These are phyloP conservation scores for Chrysomallon squamiferum DNA, from an alignment of 1,140 invertebrate species.

Conservation along the genomic window DNA sequence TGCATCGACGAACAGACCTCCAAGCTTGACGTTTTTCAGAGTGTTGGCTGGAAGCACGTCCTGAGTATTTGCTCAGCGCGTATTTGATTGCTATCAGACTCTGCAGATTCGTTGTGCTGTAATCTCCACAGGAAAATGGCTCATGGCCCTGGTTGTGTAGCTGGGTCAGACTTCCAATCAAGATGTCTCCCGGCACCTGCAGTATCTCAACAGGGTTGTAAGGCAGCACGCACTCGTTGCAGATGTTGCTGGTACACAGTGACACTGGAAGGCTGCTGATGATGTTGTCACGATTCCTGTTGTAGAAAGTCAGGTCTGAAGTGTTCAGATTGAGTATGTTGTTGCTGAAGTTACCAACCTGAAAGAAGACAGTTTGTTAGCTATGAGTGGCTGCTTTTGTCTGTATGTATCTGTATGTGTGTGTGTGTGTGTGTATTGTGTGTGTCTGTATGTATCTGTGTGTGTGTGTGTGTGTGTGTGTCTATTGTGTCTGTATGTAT, in stretches of 20 bases:
- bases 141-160: conserved; percentile 28
- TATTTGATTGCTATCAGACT: conserved; percentile 36
- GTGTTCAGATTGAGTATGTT: conserved; percentile 23
- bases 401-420: no score
- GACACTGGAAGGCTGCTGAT: conserved; percentile 23
- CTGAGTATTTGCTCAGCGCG: conserved; percentile 32
- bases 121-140: conserved; percentile 35
- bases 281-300: conserved; percentile 13
- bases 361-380: no score
- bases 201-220: conserved; percentile 24
- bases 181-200: conserved; percentile 39
- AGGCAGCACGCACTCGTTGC: conserved; percentile 41
- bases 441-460: no score
- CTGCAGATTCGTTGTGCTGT: conserved; percentile 8
- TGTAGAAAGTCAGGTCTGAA: conserved; percentile 29
- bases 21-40: conserved; percentile 33
- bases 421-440: no score
- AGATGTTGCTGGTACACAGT: conserved; percentile 34
- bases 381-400: no score
- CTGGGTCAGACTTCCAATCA: conserved; percentile 39
- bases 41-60: not conserved
- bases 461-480: no score
- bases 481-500: no score
- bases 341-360: conserved; percentile 43
- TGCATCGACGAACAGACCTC: conserved; percentile 42